phyloP scores from a whole-genome alignment of 2,888 invertebrate genomes.

The Stenchaetothrips biformis region DNA sequence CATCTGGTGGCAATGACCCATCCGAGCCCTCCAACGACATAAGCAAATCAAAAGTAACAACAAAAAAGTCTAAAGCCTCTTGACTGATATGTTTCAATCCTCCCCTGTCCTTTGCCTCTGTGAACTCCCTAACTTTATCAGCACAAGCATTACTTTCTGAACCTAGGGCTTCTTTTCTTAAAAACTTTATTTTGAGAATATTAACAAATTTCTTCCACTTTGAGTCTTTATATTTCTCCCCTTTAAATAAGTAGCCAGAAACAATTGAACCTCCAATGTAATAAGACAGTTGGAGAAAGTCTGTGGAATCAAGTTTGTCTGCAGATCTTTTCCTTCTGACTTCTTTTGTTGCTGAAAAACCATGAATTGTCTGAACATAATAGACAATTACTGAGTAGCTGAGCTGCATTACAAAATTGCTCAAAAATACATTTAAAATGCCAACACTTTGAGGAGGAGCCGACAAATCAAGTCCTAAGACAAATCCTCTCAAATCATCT shows the following conservation, averaged over 20 bases:
- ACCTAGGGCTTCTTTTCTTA: background rate
- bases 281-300: background rate
- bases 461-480: background rate
- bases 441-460: background rate
- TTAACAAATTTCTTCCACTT: background rate
- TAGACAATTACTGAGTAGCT: background rate
- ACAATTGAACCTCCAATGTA: background rate
- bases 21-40: background rate
- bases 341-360: background rate
- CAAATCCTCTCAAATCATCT: background rate
- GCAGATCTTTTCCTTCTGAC: background rate
- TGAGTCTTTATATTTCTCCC: background rate
- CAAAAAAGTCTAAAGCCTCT: background rate
- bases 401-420: background rate
- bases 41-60: background rate
- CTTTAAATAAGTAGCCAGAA: background rate
- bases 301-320: background rate
- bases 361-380: background rate
- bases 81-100: background rate
- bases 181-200: background rate
- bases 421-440: background rate
- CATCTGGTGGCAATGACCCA: background rate
- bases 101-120: background rate
- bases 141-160: slow-evolving; percentile 3
- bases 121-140: background rate